Conservation (phyloP, 2,888 invertebrate genomes). For the Lordiphosa fenestrarum region DNA sequence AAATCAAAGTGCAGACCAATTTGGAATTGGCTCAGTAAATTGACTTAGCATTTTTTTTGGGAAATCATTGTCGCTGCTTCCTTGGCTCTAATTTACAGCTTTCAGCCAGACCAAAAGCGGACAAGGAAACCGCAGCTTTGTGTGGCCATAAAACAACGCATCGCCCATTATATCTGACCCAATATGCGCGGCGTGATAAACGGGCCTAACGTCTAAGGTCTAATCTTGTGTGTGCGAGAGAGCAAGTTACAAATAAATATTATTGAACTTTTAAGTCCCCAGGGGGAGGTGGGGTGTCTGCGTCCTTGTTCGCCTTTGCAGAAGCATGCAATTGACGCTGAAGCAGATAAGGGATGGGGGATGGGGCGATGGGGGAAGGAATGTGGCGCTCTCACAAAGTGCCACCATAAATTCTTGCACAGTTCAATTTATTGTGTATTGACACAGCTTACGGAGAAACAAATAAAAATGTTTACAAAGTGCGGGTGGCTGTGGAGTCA, state of each 20-base stretch:
- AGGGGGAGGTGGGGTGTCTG: slow-evolving; percentile 24
- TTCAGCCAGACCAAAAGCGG: slow-evolving; percentile 20
- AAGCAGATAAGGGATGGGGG: too few relatives aligned
- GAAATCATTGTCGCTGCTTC: slow-evolving; percentile 40
- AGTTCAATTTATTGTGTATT: slow-evolving; percentile 72
- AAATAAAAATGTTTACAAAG: slow-evolving; percentile 69
- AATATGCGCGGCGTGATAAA: slow-evolving; percentile 64
- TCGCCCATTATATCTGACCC: slow-evolving; percentile 58
- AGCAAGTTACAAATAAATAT: slow-evolving; percentile 71
- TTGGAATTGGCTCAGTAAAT: slow-evolving; percentile 54
- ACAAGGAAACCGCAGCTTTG: slow-evolving; percentile 18
- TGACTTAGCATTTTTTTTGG: slow-evolving; percentile 45
- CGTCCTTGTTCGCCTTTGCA: too few relatives aligned
- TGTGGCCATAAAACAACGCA: slow-evolving; percentile 52
- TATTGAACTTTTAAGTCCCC: slow-evolving; percentile 70
- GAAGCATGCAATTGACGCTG: not conserved
- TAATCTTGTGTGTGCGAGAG: slow-evolving; percentile 62
- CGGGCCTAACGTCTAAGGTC: slow-evolving; percentile 37
- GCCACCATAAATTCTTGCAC: slow-evolving; percentile 67
- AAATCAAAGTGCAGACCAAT: slow-evolving; percentile 50
- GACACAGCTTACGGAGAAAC: slow-evolving; percentile 58
- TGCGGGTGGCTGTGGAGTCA: slow-evolving; percentile 28
- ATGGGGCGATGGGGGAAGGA: slow-evolving; percentile 10
- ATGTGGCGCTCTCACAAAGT: slow-evolving; percentile 49
- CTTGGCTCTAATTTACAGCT: slow-evolving; percentile 50